phyloP scores from a whole-genome alignment of 2,888 invertebrate species.

The Eumacrocentrus americanus region DNA sequence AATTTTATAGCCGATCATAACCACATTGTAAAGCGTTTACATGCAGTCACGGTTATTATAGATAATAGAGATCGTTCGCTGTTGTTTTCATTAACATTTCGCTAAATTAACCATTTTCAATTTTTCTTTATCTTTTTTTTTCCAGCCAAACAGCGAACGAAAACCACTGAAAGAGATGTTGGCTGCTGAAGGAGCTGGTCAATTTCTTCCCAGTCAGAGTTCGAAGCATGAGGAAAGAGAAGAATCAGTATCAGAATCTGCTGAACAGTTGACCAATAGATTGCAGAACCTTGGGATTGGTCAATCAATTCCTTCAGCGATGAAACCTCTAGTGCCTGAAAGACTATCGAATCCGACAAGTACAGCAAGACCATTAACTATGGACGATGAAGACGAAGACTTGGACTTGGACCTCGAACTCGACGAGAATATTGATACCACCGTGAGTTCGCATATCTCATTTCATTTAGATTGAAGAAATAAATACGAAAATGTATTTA shows the following conservation, averaged over 20 bases:
- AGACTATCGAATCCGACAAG: conserved; percentile 44
- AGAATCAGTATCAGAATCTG: conserved; percentile 20
- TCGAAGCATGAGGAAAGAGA: conserved; percentile 18
- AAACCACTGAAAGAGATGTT: conserved; percentile 76
- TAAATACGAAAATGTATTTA: too few species aligned
- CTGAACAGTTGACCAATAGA: conserved; percentile 44
- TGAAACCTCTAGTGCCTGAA: conserved; percentile 33
- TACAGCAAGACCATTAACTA: conserved; percentile 50
- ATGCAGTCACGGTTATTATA: conserved; percentile 30
- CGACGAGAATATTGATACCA: conserved; percentile 79
- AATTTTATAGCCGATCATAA: conserved; percentile 37
- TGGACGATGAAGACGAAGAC: conserved; percentile 69
- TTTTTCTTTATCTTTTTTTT: conserved; percentile 30
- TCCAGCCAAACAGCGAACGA: conserved; percentile 71
- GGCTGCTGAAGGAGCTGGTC: conserved; percentile 66
- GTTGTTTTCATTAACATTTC: conserved; percentile 1
- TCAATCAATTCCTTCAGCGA: conserved; percentile 23
- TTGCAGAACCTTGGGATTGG: conserved; percentile 47
- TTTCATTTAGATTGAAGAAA: too few species aligned
- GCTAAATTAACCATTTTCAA: conserved; percentile 7
- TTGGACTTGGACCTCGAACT: conserved; percentile 85
- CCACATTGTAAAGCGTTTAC: conserved; percentile 39
- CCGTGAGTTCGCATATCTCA: conserved; percentile 64
- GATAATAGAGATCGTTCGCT: conserved; percentile 9
- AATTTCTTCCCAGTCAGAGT: conserved; percentile 56